These are phyloP conservation scores for Alloplasta piceator DNA, from an alignment of 2,888 invertebrate genomes.

Conservation along the genomic window DNA sequence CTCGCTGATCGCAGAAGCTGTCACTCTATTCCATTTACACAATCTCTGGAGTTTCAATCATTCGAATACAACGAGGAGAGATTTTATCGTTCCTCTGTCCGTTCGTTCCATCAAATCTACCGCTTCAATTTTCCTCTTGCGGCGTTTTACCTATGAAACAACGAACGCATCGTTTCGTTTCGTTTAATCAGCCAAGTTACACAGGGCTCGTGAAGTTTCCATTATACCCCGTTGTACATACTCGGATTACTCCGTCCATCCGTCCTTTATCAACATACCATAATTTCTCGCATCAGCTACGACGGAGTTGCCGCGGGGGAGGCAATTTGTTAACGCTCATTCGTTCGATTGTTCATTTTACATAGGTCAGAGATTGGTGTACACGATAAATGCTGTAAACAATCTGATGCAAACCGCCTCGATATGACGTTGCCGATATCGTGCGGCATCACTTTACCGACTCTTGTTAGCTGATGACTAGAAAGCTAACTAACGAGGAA, in stretches of 20 bases:
- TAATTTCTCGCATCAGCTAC: conserved; percentile 44
- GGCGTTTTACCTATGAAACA: conserved; percentile 29
- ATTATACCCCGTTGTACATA: conserved; percentile 9
- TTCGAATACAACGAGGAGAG: conserved; percentile 15
- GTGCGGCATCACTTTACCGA: no score
- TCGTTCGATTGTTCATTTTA: conserved; percentile 4
- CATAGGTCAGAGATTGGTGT: background rate
- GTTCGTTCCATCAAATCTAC: conserved; percentile 33
- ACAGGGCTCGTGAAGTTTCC: conserved; percentile 15
- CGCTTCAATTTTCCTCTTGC: conserved; percentile 24
- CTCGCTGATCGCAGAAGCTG: background rate
- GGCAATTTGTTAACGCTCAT: conserved; percentile 40
- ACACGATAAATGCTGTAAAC: conserved; percentile 4
- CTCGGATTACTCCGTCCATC: conserved; percentile 8
- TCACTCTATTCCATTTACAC: conserved; percentile 1
- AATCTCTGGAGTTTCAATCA: conserved; percentile 43
- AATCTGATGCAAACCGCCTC: background rate
- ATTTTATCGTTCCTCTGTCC: conserved; percentile 32
- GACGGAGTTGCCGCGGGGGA: conserved; percentile 40
- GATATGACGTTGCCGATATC: conserved; percentile 15
- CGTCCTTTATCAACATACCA: conserved; percentile 34
- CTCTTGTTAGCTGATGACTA: no score
- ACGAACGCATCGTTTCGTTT: conserved; percentile 53
- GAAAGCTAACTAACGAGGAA: no score
- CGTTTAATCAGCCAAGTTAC: conserved; percentile 55